A percentile compares a stretch with the other conserved stretches of the same genome.
phyloP scores from a whole-genome alignment of 1,140 invertebrate genomes.

The Drosophila nigromelanica region DNA sequence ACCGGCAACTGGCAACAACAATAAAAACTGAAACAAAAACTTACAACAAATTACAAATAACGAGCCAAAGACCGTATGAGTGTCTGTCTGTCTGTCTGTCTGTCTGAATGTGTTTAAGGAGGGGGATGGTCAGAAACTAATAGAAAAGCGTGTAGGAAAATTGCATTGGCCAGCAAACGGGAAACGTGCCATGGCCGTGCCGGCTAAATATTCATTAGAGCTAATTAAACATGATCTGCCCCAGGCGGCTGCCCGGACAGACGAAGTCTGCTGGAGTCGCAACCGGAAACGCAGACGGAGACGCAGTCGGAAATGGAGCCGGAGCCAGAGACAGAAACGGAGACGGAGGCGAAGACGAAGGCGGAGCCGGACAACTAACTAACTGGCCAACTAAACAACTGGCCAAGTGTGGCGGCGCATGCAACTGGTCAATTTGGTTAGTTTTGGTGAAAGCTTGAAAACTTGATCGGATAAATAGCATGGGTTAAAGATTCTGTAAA shows the following conservation, averaged over 20 bases:
- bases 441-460: background rate
- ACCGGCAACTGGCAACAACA: constrained; percentile 58
- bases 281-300: constrained; percentile 2
- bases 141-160: constrained; percentile 72
- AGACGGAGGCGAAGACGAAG: background rate
- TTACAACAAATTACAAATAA: constrained; percentile 81
- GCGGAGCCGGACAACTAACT: constrained; percentile 16
- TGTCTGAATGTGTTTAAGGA: constrained; percentile 15
- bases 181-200: constrained; percentile 34
- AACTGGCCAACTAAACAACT: constrained; percentile 18
- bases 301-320: background rate
- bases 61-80: constrained; percentile 61
- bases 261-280: constrained; percentile 4
- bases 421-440: constrained; percentile 47
- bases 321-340: background rate
- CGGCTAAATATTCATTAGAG: constrained; percentile 74
- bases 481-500: background rate
- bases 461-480: constrained; percentile 7
- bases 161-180: constrained; percentile 46
- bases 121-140: constrained; percentile 42
- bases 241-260: constrained; percentile 10
- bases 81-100: constrained; percentile 37
- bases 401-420: constrained; percentile 25
- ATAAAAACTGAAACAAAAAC: constrained; percentile 79
- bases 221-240: constrained; percentile 77